Conservation (phyloP, 2,113 vertebrate genomes). For the Chionomys nivalis region DNA sequence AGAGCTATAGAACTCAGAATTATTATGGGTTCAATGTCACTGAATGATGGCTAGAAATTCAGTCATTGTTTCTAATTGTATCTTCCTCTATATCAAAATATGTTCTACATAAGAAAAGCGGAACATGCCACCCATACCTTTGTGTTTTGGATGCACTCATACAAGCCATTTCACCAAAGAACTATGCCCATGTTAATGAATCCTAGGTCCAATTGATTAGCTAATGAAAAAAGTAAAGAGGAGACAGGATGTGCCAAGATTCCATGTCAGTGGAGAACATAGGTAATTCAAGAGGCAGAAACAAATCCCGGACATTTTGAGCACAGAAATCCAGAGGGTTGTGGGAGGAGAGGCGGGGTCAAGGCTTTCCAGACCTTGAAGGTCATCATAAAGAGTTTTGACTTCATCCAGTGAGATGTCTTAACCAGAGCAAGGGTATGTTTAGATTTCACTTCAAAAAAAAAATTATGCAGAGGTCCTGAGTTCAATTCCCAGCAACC, state of each 20-base stretch:
- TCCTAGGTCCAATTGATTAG: not conserved
- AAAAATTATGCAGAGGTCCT: too few species aligned
- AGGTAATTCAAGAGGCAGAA: not conserved
- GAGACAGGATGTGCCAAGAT: not conserved
- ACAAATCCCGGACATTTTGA: not conserved
- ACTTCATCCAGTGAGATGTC: not conserved
- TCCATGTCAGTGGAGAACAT: not conserved
- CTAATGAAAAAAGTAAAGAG: not conserved
- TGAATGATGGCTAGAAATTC: not conserved
- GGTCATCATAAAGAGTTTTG: not conserved
- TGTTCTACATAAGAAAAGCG: not conserved
- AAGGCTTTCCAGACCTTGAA: conserved; percentile 12
- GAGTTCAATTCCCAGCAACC: too few species aligned
- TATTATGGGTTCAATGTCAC: not conserved
- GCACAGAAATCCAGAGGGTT: not conserved
- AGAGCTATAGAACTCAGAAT: not conserved
- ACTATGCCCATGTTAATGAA: not conserved
- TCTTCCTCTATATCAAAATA: not conserved
- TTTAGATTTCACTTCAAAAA: conserved; percentile 39
- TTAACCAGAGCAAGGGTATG: not conserved
- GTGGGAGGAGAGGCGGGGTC: not conserved
- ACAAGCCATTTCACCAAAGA: not conserved
- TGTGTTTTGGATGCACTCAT: not conserved
- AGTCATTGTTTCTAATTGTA: not conserved
- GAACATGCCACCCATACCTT: not conserved